phyloP scores from a whole-genome alignment of 2,113 vertebrate genomes.

The Corvus moneduloides region DNA sequence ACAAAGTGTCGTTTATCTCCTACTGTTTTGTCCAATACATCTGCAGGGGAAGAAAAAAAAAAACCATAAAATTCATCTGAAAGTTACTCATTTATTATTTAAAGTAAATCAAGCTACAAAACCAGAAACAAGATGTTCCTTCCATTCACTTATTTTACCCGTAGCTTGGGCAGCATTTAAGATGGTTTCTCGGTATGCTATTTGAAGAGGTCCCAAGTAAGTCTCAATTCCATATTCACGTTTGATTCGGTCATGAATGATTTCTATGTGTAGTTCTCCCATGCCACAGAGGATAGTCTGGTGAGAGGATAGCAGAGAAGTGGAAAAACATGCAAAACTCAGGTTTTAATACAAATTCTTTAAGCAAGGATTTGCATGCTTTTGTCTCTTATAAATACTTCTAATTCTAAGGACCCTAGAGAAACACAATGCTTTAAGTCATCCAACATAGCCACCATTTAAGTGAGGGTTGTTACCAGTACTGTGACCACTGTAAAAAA shows the following conservation, averaged over 20 bases:
- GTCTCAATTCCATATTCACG: slow-evolving; percentile 92
- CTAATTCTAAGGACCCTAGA: neutral
- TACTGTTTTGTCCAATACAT: slow-evolving; percentile 85
- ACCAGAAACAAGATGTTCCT: neutral
- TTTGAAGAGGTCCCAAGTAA: slow-evolving; percentile 90
- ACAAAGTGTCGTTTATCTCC: slow-evolving; percentile 86
- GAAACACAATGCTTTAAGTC: neutral
- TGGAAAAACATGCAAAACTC: neutral
- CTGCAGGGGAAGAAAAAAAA: slow-evolving; percentile 47
- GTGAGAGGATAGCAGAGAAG: neutral
- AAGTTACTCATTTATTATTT: neutral
- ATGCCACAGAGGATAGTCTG: slow-evolving; percentile 96
- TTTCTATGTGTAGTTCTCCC: slow-evolving; percentile 97
- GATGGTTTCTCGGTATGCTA: slow-evolving; percentile 94
- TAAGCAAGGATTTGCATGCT: neutral
- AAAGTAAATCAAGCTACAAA: neutral
- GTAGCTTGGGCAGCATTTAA: slow-evolving; percentile 72
- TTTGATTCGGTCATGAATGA: slow-evolving; percentile 93
- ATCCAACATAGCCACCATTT: neutral
- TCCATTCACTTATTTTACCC: slow-evolving; percentile 70
- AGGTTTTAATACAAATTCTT: neutral
- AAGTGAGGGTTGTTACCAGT: neutral
- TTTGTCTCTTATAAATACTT: neutral
- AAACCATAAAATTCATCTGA: neutral
- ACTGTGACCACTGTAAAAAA: neutral